Percentiles rank a stretch among this genome's conserved stretches.
phyloP scores from a whole-genome alignment of 2,888 invertebrate genomes.

The Galerucella nymphaeae region DNA sequence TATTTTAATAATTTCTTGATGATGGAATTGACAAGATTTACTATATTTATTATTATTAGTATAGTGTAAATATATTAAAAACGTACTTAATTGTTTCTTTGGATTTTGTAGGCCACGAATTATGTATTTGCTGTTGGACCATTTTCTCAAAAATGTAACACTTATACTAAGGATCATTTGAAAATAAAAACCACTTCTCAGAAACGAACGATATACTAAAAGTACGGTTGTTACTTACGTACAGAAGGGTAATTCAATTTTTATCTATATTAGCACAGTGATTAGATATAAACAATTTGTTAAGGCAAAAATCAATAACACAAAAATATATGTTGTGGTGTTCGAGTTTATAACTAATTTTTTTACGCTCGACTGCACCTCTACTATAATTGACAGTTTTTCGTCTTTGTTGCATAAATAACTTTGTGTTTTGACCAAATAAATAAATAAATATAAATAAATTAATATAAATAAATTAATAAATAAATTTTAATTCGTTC shows the following conservation, averaged over 20 bases:
- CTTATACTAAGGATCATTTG: slow-evolving; percentile 14
- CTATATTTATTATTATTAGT: too few species aligned
- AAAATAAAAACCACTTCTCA: slow-evolving; percentile 10
- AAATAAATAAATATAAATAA: too few species aligned
- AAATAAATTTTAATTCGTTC: too few species aligned
- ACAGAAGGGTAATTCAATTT: slow-evolving; percentile 19
- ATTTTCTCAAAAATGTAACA: slow-evolving; percentile 7
- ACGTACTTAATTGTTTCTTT: slow-evolving; percentile 42
- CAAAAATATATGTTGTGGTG: not conserved
- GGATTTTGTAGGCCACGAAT: slow-evolving; percentile 44
- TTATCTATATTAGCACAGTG: slow-evolving; percentile 32
- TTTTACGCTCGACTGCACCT: too few species aligned
- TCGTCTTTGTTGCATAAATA: too few species aligned
- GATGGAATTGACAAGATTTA: not conserved
- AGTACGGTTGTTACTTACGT: slow-evolving; percentile 13
- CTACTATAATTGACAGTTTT: not conserved
- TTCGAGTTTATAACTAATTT: not conserved
- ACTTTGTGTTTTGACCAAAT: not conserved
- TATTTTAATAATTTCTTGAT: not conserved
- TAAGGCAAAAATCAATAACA: slow-evolving; percentile 30
- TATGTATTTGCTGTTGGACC: slow-evolving; percentile 30
- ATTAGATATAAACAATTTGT: slow-evolving; percentile 28
- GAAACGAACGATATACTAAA: slow-evolving; percentile 25
- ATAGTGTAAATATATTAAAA: too few species aligned
- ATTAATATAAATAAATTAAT: too few species aligned